Conservation (phyloP, 2,113 vertebrate genomes). For the Myxocyprinus asiaticus region DNA sequence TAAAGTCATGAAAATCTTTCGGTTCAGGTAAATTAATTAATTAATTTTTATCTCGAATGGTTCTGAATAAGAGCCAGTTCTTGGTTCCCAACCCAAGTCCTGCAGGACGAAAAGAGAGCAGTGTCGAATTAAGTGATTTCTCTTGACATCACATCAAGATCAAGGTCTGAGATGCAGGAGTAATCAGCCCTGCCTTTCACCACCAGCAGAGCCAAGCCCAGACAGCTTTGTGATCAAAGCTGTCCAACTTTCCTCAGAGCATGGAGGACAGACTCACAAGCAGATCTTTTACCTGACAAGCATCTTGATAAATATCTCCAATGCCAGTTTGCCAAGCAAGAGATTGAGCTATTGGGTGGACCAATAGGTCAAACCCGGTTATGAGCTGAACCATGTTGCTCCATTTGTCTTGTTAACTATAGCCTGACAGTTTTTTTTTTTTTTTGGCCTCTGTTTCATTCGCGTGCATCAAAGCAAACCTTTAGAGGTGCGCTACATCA, state of each 20-base stretch:
- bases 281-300: constrained; percentile 40
- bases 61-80: no score
- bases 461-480: constrained; percentile 10
- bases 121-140: constrained; percentile 36
- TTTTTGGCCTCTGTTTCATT: constrained; percentile 14
- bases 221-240: constrained; percentile 31
- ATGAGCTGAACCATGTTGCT: constrained; percentile 20
- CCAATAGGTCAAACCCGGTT: constrained; percentile 36
- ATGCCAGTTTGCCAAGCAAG: constrained; percentile 43
- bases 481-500: constrained; percentile 19
- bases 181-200: constrained; percentile 24
- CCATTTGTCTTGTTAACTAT: constrained; percentile 40
- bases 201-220: background rate
- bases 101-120: background rate
- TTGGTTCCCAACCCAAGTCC: no score
- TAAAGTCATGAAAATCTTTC: no score
- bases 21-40: no score
- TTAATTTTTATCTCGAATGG: no score
- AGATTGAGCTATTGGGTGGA: constrained; percentile 43
- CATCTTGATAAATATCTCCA: constrained; percentile 46
- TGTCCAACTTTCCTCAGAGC: constrained; percentile 43
- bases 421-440: constrained; percentile 14
- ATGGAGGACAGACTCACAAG: constrained; percentile 27
- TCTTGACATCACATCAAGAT: constrained; percentile 35
- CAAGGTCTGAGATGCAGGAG: constrained; percentile 32